Evolutionary conservation across 2,113 vertebrate genomes (phyloP).

Genomic region (Mormyrus iriodes): DNA sequence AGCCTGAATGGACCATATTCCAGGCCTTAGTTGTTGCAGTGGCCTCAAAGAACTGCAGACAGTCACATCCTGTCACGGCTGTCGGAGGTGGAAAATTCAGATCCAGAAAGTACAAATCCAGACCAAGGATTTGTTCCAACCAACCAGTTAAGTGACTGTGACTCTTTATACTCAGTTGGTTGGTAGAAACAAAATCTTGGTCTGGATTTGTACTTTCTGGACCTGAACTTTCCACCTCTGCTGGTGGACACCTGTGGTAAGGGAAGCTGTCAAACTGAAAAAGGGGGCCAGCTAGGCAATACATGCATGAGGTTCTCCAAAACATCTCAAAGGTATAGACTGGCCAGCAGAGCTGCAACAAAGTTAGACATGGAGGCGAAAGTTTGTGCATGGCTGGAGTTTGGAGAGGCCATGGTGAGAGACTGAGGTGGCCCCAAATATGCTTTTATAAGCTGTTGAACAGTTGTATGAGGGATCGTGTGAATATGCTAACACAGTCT

Average conservation of each 20-base stretch:
- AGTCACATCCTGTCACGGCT: background rate
- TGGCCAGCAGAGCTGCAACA: background rate
- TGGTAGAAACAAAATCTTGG: background rate
- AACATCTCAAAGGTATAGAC: background rate
- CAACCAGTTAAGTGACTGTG: background rate
- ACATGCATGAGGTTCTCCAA: background rate
- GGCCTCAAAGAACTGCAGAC: background rate
- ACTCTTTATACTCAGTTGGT: background rate
- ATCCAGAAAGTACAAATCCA: background rate
- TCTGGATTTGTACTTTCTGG: background rate
- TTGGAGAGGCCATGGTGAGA: background rate
- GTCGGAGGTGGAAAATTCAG: background rate
- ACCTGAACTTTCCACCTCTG: background rate
- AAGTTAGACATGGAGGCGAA: background rate
- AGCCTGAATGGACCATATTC: background rate
- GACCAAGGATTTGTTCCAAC: background rate
- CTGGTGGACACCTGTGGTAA: background rate
- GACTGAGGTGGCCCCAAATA: background rate
- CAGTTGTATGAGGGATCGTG: background rate
- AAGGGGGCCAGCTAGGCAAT: background rate
- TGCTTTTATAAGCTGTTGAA: background rate
- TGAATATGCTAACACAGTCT: background rate
- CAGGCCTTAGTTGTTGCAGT: background rate
- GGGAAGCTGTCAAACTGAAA: background rate
- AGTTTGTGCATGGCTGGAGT: background rate